phyloP scores from a whole-genome alignment of 2,797 vertebrate genomes.

The Caiman crocodilus region DNA sequence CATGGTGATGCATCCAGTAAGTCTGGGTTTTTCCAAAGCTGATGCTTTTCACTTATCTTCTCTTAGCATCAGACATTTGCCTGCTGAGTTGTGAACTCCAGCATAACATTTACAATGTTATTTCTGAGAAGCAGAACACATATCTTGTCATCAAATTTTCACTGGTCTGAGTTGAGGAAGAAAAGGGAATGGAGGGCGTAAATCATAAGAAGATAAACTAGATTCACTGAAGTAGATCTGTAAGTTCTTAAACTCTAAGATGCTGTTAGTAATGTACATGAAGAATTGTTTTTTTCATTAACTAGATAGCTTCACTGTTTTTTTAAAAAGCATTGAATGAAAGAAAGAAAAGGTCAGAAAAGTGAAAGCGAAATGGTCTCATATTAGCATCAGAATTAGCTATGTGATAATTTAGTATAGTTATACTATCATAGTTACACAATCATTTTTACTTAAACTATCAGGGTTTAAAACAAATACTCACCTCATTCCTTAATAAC shows the following conservation, averaged over 20 bases:
- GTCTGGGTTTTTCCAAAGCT: conserved; percentile 43
- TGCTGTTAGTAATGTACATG: background rate
- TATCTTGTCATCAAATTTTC: conserved; percentile 15
- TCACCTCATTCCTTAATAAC: background rate
- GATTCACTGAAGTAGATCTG: background rate
- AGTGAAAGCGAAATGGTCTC: background rate
- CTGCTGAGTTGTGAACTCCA: conserved; percentile 41
- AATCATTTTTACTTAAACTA: background rate
- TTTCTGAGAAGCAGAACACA: conserved; percentile 54
- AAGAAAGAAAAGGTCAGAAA: background rate
- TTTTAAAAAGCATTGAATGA: background rate
- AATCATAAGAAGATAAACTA: background rate
- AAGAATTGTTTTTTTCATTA: background rate
- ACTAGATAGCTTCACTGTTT: too few species aligned
- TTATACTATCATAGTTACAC: background rate
- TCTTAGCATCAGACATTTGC: conserved; percentile 42
- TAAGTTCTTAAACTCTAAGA: background rate
- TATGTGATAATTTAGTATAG: background rate
- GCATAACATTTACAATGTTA: background rate
- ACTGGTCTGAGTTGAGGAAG: background rate
- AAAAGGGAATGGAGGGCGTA: background rate
- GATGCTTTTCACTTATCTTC: conserved; percentile 42
- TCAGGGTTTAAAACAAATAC: background rate
- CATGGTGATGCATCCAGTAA: background rate
- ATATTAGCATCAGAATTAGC: background rate